Evolutionary conservation across 1,140 invertebrate genomes (phyloP), one percentile per base, ranked within the genome.

Genomic region (Drosophila pachea): DNA sequence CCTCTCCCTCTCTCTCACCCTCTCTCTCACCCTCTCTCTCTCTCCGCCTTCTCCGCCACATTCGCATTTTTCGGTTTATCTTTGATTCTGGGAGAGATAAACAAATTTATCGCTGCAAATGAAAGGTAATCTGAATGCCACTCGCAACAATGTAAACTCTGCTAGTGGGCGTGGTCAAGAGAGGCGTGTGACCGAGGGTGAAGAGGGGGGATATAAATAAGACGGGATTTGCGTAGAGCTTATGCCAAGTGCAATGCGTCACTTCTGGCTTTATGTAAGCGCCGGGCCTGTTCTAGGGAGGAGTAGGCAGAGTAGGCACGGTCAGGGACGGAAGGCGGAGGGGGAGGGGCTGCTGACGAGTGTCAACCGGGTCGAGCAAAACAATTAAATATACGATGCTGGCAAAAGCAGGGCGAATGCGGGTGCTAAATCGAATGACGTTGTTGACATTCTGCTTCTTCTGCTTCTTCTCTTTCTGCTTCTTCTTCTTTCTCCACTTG

Each of bases 31-130:
- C 12, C 7, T 6, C 5, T 43, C 12, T 14, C 22, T 22, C n/a
- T 22, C 22, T 22, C 22, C n/a, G n/a, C n/a, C n/a, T n/a, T n/a
- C 22, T 22, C 22, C 22, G 1, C 22, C 3, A 22, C 22, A 22
- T 2, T 22, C 22, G 22, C 22, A 22, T 22, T 22, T 22, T 22
- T 22, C 22, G 22, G 22, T 22, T 22, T 43, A 7, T 36, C n/a
- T 6, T 6, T 43, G 5, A 7, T 48, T 47, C n/a, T 7, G 9
- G 38, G 14, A 7, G 36, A 14, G 52, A 68, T 74, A 86, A 84
- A 77, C 70, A 84, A 74, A 84, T 84, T 84, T 81, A 77, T 42
- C 67, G 55, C 72, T 77, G 81, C 74, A 79, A 84, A 76, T 76
- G 49, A 22, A 50, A 69, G 65, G 53, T 69, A 63, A 73, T 58